phyloP scores from a whole-genome alignment of 2,797 vertebrate species.

The Linurgus olivaceus region DNA sequence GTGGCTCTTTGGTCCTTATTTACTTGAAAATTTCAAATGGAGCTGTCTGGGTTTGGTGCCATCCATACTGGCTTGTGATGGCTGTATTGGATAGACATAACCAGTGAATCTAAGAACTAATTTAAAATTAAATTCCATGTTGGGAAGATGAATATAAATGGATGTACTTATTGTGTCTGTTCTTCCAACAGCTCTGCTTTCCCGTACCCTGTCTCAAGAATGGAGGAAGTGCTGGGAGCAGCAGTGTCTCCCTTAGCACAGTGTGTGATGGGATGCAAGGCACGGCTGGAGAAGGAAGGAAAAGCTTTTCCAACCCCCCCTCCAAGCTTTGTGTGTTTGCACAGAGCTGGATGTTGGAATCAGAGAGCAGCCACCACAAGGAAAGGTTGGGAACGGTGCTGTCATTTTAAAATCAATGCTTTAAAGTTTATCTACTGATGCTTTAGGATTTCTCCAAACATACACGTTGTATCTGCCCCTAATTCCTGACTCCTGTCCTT shows the following conservation, averaged over 20 bases:
- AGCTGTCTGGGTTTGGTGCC: background rate
- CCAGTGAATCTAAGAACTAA: background rate
- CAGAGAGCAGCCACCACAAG: background rate
- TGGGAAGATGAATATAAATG: background rate
- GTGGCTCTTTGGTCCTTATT: background rate
- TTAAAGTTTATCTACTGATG: background rate
- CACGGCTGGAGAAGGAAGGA: background rate
- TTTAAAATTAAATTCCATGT: background rate
- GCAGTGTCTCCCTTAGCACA: background rate
- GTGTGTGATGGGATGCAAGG: background rate
- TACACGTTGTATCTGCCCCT: fast-evolving
- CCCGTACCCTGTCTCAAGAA: background rate
- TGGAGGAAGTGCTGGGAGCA: background rate
- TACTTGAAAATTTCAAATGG: background rate
- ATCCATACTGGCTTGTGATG: background rate
- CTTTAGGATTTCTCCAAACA: background rate
- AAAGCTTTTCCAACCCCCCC: background rate
- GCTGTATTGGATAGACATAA: background rate
- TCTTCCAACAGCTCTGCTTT: background rate
- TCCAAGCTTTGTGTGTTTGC: background rate
- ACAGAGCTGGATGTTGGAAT: background rate
- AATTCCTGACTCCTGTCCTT: background rate
- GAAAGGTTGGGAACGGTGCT: background rate
- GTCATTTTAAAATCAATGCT: background rate
- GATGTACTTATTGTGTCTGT: background rate